A percentile compares a stretch with the other conserved stretches of the same genome.
These are phyloP conservation scores for Brachyistius frenatus DNA, from an alignment of 2,113 vertebrate genomes.

Conservation along the genomic window DNA sequence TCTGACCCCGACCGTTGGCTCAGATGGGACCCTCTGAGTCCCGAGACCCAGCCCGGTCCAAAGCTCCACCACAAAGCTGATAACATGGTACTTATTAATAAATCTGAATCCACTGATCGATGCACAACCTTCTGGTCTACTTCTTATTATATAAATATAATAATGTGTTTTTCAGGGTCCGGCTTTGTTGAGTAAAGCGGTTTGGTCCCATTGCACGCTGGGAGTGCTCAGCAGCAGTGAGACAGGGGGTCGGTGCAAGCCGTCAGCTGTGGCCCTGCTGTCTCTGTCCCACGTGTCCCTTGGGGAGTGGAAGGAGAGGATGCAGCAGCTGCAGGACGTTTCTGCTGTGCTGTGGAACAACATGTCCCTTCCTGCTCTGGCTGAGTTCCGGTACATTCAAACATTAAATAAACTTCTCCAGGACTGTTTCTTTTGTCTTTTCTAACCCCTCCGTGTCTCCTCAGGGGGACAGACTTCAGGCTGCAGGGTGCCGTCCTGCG, in stretches of 20 bases:
- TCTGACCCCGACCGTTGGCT: constrained; percentile 92
- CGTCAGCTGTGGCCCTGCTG: constrained; percentile 84
- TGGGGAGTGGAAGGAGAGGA: constrained; percentile 91
- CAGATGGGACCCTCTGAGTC: constrained; percentile 85
- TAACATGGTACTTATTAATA: constrained; percentile 61
- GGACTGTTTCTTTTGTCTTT: not conserved
- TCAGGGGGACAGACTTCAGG: constrained; percentile 86
- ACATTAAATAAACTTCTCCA: not conserved
- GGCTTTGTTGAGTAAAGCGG: constrained; percentile 88
- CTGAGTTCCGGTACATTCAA: constrained; percentile 89
- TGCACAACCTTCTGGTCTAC: not conserved
- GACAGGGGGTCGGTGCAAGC: constrained; percentile 84
- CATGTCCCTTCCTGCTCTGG: constrained; percentile 84
- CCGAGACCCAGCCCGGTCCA: constrained; percentile 40
- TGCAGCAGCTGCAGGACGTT: constrained; percentile 90
- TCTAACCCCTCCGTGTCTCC: not conserved
- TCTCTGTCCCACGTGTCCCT: constrained; percentile 89
- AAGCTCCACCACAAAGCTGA: constrained; percentile 64
- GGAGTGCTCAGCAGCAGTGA: constrained; percentile 89
- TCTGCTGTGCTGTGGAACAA: constrained; percentile 91
- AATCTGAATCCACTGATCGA: not conserved
- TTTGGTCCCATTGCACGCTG: constrained; percentile 93
- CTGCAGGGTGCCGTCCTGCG: constrained; percentile 89
- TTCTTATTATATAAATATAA: not conserved
- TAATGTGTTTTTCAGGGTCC: constrained; percentile 87